Conservation (phyloP, 2,797 vertebrate genomes). For the Ispidina lecontei region DNA sequence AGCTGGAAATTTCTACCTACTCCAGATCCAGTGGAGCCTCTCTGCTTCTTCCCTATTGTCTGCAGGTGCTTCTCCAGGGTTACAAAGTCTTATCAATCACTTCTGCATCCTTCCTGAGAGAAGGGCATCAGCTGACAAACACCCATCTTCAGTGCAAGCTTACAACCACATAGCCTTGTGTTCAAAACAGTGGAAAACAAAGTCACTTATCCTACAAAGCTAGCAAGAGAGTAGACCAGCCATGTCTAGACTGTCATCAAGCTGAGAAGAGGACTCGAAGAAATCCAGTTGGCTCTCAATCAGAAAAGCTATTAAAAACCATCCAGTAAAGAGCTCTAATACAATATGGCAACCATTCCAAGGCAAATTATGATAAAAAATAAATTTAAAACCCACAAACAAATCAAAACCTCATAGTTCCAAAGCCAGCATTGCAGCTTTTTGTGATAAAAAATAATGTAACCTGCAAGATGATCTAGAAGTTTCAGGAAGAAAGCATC, state of each 20-base stretch:
- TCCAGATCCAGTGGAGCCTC: not conserved
- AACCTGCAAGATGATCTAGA: not conserved
- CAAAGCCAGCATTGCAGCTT: not conserved
- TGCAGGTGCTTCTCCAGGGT: not conserved
- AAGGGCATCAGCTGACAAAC: not conserved
- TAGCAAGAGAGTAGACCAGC: not conserved
- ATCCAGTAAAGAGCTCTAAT: not conserved
- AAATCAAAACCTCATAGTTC: not conserved
- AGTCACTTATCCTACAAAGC: not conserved
- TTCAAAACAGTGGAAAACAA: not conserved
- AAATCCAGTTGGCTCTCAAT: not conserved
- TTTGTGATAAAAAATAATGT: not conserved
- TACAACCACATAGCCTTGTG: fast-evolving
- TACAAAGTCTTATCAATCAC: not conserved
- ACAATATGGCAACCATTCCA: not conserved
- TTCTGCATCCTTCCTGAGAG: not conserved
- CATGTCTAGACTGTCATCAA: not conserved
- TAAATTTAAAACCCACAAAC: not conserved
- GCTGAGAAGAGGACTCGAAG: not conserved
- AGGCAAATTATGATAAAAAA: not conserved
- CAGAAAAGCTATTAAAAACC: not conserved
- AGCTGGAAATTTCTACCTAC: not conserved
- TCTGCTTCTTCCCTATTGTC: not conserved
- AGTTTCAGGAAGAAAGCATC: not conserved
- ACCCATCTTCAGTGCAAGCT: not conserved